Evolutionary conservation across 2,797 vertebrate species (phyloP).

Genomic region (Notolabrus celidotus): DNA sequence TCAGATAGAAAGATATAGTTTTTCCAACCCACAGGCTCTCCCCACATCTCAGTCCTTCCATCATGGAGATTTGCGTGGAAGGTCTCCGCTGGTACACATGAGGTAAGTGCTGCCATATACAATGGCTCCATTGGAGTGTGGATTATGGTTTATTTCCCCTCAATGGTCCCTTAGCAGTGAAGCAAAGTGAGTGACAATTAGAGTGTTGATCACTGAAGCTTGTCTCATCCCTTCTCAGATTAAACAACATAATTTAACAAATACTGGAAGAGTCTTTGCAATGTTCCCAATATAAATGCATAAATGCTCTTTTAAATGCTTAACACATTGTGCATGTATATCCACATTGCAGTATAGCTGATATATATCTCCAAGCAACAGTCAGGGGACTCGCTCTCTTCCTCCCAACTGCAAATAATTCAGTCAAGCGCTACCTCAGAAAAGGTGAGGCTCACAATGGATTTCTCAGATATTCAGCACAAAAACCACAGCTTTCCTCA

Average conservation of each 20-base stretch:
- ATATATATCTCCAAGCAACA: constrained; percentile 62
- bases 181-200: constrained; percentile 26
- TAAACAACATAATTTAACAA: constrained; percentile 27
- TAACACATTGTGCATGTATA: no score
- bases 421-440: constrained; percentile 71
- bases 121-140: constrained; percentile 54
- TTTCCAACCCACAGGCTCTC: constrained; percentile 55
- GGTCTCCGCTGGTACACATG: constrained; percentile 49
- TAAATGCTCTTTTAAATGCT: constrained; percentile 33
- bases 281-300: constrained; percentile 18
- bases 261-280: constrained; percentile 17
- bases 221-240: constrained; percentile 2
- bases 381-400: constrained; percentile 56
- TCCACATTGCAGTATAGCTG: constrained; percentile 35
- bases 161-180: constrained; percentile 7
- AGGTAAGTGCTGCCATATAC: constrained; percentile 62
- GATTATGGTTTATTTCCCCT: constrained; percentile 47
- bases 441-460: constrained; percentile 80
- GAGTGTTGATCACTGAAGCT: constrained; percentile 18
- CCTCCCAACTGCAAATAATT: constrained; percentile 79
- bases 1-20: constrained; percentile 64
- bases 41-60: constrained; percentile 42
- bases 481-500: constrained; percentile 84
- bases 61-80: constrained; percentile 38
- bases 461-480: constrained; percentile 79